phyloP scores from a whole-genome alignment of 2,113 vertebrate genomes.

The Silurus glanis region DNA sequence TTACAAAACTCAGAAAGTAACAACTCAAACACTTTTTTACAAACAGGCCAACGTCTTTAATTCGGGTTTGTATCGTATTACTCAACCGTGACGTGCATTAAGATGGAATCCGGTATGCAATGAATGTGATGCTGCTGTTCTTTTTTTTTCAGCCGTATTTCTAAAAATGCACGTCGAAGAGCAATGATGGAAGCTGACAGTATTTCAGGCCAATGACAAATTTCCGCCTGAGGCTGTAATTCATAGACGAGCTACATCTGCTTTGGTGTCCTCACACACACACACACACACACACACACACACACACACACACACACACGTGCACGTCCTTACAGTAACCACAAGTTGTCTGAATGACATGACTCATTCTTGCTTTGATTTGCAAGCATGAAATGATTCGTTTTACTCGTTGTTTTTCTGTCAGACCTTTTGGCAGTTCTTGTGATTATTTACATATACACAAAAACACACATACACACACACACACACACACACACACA shows the following conservation, averaged over 20 bases:
- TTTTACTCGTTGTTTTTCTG: conserved; percentile 59
- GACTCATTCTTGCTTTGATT: conserved; percentile 60
- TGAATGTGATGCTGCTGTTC: background rate
- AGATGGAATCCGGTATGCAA: background rate
- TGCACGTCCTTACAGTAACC: conserved; percentile 51
- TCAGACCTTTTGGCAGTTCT: conserved; percentile 50
- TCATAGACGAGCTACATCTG: conserved; percentile 63
- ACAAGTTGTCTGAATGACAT: conserved; percentile 67
- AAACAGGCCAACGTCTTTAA: background rate
- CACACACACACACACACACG: conserved; percentile 32
- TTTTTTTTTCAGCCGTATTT: background rate
- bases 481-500: conserved; percentile 4
- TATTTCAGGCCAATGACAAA: conserved; percentile 52
- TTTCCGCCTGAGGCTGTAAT: conserved; percentile 61
- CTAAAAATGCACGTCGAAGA: conserved; percentile 49
- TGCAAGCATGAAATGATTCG: conserved; percentile 61
- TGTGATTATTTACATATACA: conserved; percentile 30
- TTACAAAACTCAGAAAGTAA: background rate
- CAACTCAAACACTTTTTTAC: background rate
- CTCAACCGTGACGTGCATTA: background rate
- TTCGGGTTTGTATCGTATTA: background rate
- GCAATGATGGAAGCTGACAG: conserved; percentile 30
- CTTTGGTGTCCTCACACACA: conserved; percentile 49
- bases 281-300: conserved; percentile 41
- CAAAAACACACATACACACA: conserved; percentile 15